These are phyloP conservation scores for Selene dorsalis DNA, from an alignment of 2,797 vertebrate species.

Conservation along the genomic window DNA sequence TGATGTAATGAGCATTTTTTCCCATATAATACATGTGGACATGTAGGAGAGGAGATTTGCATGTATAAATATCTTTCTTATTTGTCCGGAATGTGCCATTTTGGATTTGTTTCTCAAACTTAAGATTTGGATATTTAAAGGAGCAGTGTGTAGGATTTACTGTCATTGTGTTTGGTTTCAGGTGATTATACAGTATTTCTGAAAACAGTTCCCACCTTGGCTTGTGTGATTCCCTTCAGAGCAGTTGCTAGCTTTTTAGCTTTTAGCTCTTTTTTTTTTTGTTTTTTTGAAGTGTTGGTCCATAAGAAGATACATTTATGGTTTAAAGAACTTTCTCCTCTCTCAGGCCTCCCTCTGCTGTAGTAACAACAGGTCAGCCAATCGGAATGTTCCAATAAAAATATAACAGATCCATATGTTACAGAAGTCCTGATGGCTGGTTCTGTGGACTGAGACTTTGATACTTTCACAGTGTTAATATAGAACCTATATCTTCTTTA, in stretches of 20 bases:
- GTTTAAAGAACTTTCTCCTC: too few relatives aligned
- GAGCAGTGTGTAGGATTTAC: too few relatives aligned
- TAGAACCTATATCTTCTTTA: neutral
- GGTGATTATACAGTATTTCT: too few relatives aligned
- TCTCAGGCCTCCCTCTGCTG: too few relatives aligned
- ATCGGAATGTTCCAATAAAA: neutral
- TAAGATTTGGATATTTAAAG: neutral
- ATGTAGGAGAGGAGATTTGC: neutral
- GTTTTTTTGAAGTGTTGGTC: too few relatives aligned
- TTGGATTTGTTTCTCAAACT: neutral
- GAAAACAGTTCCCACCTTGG: too few relatives aligned
- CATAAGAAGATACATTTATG: too few relatives aligned
- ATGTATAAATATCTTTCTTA: neutral
- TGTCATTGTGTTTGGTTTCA: too few relatives aligned
- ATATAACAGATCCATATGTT: neutral
- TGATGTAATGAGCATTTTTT: neutral
- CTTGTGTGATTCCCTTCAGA: too few relatives aligned
- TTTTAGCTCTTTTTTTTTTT: too few relatives aligned
- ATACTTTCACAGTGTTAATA: neutral
- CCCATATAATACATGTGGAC: neutral
- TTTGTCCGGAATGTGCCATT: neutral
- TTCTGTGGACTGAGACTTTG: neutral
- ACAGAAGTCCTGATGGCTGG: neutral
- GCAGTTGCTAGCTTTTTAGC: too few relatives aligned
- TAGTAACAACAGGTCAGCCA: too few relatives aligned